Evolutionary conservation across 2,113 vertebrate species (phyloP).

Genomic region (Hydropotes inermis): DNA sequence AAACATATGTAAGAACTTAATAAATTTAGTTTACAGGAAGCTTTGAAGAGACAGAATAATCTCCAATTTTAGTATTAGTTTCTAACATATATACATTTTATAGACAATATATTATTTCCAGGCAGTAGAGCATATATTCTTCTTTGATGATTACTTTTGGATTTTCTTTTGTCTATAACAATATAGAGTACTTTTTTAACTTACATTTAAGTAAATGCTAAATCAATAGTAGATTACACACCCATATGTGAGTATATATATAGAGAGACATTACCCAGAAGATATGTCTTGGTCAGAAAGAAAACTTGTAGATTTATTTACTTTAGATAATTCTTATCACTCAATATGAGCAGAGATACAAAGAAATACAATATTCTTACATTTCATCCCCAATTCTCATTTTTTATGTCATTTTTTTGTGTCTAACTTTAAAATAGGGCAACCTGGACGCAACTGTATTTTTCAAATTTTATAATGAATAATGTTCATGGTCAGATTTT

Average conservation of each 20-base stretch:
- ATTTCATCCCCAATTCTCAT: neutral
- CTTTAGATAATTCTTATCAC: neutral
- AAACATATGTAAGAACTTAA: neutral
- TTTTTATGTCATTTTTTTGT: neutral
- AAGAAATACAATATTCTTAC: neutral
- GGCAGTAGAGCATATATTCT: neutral
- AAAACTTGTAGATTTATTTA: neutral
- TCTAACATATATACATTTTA: slow-evolving; percentile 39
- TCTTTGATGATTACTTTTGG: slow-evolving; percentile 27
- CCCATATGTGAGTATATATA: neutral
- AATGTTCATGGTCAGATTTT: neutral
- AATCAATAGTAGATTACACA: slow-evolving; percentile 6
- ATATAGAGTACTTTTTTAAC: slow-evolving; percentile 9
- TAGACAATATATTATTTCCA: slow-evolving; percentile 27
- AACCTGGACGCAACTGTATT: neutral
- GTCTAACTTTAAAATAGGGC: neutral
- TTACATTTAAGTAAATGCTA: slow-evolving; percentile 44
- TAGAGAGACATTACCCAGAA: neutral
- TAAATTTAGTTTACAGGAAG: neutral
- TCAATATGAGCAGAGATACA: neutral
- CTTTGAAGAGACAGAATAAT: neutral
- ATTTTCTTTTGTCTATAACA: slow-evolving; percentile 33
- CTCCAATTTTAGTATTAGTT: neutral
- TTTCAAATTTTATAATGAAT: neutral
- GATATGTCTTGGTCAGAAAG: neutral